phyloP scores from a whole-genome alignment of 2,797 vertebrate genomes.

The Leuciscus waleckii region DNA sequence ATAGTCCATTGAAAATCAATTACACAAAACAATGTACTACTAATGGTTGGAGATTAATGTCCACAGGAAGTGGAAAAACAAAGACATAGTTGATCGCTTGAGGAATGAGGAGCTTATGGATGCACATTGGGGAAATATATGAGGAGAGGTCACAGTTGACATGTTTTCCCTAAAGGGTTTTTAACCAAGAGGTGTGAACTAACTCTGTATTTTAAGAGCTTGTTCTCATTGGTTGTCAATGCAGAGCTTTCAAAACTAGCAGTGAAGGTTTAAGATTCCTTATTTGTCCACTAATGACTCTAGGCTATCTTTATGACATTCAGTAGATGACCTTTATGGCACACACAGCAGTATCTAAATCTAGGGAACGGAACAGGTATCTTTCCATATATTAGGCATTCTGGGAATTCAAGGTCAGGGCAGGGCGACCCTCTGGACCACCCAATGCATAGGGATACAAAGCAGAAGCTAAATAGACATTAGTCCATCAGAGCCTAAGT shows the following conservation, averaged over 20 bases:
- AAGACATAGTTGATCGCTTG: conserved; percentile 13
- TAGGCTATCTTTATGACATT: conserved; percentile 27
- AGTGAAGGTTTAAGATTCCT: conserved; percentile 26
- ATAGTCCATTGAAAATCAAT: conserved; percentile 55
- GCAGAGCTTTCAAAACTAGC: conserved; percentile 14
- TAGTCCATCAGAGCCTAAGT: conserved; percentile 1
- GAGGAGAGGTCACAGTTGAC: conserved; percentile 29
- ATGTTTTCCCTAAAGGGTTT: background rate
- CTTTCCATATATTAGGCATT: conserved; percentile 36
- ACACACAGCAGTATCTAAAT: conserved; percentile 28
- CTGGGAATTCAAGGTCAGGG: conserved; percentile 56
- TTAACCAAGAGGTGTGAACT: conserved; percentile 7
- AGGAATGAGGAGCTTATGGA: conserved; percentile 19
- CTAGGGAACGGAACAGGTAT: conserved; percentile 35
- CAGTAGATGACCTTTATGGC: conserved; percentile 31
- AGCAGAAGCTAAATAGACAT: conserved; percentile 25
- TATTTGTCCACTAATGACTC: conserved; percentile 39
- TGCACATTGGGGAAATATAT: background rate
- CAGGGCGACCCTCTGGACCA: conserved; percentile 15
- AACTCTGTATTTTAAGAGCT: conserved; percentile 34
- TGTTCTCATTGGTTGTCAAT: background rate
- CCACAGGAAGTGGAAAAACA: conserved; percentile 39
- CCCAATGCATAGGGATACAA: background rate
- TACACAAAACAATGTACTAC: conserved; percentile 45
- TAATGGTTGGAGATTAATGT: conserved; percentile 41